Evolutionary conservation across 2,888 invertebrate genomes (phyloP), one percentile per base, ranked within the genome.

Genomic region (Rhagophthalmus giganteus): DNA sequence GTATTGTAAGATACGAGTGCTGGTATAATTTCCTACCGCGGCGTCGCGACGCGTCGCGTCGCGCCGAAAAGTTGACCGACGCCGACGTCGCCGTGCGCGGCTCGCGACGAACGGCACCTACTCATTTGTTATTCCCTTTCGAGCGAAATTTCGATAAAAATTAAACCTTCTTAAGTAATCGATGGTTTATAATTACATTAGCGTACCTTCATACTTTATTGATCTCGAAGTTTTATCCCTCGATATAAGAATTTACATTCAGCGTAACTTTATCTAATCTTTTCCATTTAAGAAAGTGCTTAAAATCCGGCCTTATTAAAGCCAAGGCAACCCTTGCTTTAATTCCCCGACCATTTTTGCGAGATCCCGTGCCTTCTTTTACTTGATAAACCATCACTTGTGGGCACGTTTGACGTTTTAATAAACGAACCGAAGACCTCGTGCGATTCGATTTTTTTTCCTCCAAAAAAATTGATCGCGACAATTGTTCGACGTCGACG

Each of bases 151-250:
- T n/a, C n/a, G n/a, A n/a, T n/a, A n/a, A n/a, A n/a, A n/a, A n/a
- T n/a, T n/a, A n/a, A n/a, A n/a, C n/a, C n/a, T 67, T 70, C 68
- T 69, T 71, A 71, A 71, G 70, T 71, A 70, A 66, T 65, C 71
- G 69, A 68, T 68, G 69, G 62, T 64, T 65, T 66, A 67, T 71
- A 71, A 71, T 71, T 71, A 68, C 66, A 68, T 71, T 71, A 71
- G 59, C 58, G 56, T 63, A 63, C 68, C 65, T 70, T 69, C 66
- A 66, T 67, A 70, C 66, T 64, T 63, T 70, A 71, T 71, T 67
- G 71, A 71, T 71, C 68, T 66, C 54, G 61, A 66, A 67, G 64
- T 67, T 67, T 67, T 64, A 63, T 64, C 66, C 67, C 60, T 61
- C 54, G 62, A 67, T 66, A 67, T 67, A 68, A 67, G 69, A 69